phyloP scores from a whole-genome alignment of 2,888 invertebrate genomes.

The Galerucella pusilla region DNA sequence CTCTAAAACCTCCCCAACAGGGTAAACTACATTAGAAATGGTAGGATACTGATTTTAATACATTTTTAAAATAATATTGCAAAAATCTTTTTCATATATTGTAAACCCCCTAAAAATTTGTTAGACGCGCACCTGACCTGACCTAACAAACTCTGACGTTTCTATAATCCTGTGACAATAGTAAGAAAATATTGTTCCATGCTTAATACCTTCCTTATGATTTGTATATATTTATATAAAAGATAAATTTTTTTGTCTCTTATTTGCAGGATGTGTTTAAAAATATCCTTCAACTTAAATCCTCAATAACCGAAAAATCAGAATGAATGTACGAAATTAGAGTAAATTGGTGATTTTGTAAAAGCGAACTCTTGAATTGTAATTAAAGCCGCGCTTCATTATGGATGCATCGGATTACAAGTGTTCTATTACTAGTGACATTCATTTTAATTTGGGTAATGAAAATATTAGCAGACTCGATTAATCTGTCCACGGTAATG shows the following conservation, averaged over 20 bases:
- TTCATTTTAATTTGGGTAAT: constrained; percentile 15
- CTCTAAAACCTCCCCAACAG: too few species aligned
- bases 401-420: background rate
- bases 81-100: too few species aligned
- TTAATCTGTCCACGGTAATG: background rate
- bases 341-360: background rate
- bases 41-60: too few species aligned
- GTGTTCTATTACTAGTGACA: background rate
- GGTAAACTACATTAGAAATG: too few species aligned
- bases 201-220: background rate
- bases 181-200: too few species aligned
- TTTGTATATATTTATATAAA: background rate
- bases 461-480: background rate
- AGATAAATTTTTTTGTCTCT: background rate
- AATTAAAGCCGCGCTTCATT: constrained; percentile 11
- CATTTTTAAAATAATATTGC: too few species aligned
- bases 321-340: background rate
- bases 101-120: too few species aligned
- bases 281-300: background rate
- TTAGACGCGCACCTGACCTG: too few species aligned
- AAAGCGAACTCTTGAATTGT: background rate
- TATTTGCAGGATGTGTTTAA: background rate
- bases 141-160: too few species aligned
- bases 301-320: background rate
- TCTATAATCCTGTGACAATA: too few species aligned